Percentiles rank a stretch among this genome's conserved stretches.
These are phyloP conservation scores for Silurus asotus DNA, from an alignment of 2,113 vertebrate genomes.

Conservation along the genomic window DNA sequence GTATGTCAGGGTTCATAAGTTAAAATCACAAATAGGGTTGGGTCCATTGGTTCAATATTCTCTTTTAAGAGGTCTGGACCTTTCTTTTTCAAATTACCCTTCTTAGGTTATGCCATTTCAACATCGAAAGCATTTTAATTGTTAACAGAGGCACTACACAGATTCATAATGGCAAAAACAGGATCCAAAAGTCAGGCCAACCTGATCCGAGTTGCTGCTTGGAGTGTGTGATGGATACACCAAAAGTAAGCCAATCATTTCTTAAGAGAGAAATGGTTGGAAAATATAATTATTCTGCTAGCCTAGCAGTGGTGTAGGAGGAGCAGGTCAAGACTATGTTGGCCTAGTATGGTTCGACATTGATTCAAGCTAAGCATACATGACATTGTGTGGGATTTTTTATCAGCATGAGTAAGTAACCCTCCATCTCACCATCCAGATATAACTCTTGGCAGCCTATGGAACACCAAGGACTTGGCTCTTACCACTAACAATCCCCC, in stretches of 20 bases:
- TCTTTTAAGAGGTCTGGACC: constrained; percentile 38
- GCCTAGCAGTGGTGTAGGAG: constrained; percentile 19
- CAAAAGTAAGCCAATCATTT: neutral
- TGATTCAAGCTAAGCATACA: constrained; percentile 15
- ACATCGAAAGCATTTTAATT: neutral
- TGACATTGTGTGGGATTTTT: constrained; percentile 37
- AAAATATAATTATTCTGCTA: constrained; percentile 18
- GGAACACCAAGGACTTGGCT: constrained; percentile 57
- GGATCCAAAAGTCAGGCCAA: constrained; percentile 18
- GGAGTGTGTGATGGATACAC: neutral
- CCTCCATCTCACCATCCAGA: constrained; percentile 50
- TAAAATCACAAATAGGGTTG: constrained; percentile 39
- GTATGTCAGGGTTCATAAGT: constrained; percentile 49
- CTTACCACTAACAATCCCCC: constrained; percentile 57
- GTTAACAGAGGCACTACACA: constrained; percentile 1
- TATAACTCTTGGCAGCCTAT: constrained; percentile 62
- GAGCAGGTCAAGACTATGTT: neutral
- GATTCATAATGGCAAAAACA: constrained; percentile 4
- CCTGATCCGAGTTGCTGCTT: neutral
- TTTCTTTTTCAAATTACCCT: neutral
- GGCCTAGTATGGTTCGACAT: constrained; percentile 9
- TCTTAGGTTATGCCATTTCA: neutral
- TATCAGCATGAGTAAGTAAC: constrained; percentile 46
- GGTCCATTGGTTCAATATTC: constrained; percentile 48
- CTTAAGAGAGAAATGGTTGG: neutral